These are phyloP conservation scores for Dendronephthya gigantea DNA, from an alignment of 64 coral and sea anemone genomes.

Conservation along the genomic window DNA sequence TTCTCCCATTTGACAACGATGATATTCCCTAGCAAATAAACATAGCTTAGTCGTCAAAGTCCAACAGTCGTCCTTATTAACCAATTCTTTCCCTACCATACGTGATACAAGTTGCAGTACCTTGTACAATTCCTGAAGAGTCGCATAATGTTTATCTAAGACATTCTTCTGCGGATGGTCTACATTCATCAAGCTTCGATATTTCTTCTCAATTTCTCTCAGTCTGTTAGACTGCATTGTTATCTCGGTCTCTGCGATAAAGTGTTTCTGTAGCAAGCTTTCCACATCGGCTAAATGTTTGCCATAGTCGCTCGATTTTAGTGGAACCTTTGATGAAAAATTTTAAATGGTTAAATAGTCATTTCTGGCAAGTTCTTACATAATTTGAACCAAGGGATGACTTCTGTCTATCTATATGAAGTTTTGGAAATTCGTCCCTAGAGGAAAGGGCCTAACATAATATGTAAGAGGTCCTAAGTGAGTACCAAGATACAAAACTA, in stretches of 20 bases:
- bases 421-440: too few species aligned
- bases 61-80: too few species aligned
- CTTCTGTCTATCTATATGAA: too few species aligned
- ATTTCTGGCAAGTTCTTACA: too few species aligned
- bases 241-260: constrained; percentile 72
- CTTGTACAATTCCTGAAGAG: constrained; percentile 56
- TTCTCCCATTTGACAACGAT: constrained; percentile 53
- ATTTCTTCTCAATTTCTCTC: constrained; percentile 48
- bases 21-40: constrained; percentile 42
- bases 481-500: too few species aligned
- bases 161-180: constrained; percentile 70
- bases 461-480: too few species aligned
- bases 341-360: too few species aligned
- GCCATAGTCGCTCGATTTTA: constrained; percentile 51
- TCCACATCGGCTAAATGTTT: constrained; percentile 80
- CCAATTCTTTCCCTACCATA: neutral
- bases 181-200: constrained; percentile 57
- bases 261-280: constrained; percentile 85
- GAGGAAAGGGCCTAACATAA: too few species aligned
- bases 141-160: constrained; percentile 58
- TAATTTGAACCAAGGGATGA: too few species aligned
- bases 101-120: neutral
- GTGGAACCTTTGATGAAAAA: neutral
- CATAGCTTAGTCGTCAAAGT: too few species aligned
- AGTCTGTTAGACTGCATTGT: constrained; percentile 60